Evolutionary conservation across 2,888 invertebrate species (phyloP).

Genomic region (Acleris emargana): DNA sequence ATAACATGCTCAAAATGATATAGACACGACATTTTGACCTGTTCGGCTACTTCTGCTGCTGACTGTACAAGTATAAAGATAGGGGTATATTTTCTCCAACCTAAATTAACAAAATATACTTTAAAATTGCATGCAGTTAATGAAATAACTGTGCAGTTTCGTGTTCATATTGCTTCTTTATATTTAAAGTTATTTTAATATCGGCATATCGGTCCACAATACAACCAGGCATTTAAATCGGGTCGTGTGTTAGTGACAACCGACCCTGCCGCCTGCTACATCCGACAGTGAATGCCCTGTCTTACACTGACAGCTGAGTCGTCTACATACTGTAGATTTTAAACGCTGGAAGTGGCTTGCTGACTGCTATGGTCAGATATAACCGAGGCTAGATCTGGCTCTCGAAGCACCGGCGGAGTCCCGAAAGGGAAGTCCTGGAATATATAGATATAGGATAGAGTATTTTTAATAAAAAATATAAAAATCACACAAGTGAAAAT

Average conservation of each 20-base stretch:
- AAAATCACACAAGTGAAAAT: too few relatives aligned
- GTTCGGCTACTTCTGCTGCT: too few relatives aligned
- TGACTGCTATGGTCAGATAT: slow-evolving; percentile 80
- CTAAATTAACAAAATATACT: too few relatives aligned
- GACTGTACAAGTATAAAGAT: too few relatives aligned
- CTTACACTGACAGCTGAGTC: background rate
- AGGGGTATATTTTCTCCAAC: too few relatives aligned
- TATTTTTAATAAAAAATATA: too few relatives aligned
- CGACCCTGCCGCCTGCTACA: background rate
- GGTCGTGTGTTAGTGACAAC: background rate
- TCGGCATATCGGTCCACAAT: background rate
- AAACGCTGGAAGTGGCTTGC: slow-evolving; percentile 76
- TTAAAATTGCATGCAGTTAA: too few relatives aligned
- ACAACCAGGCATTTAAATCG: background rate
- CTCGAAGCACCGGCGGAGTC: slow-evolving; percentile 74
- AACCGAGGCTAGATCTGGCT: slow-evolving; percentile 73
- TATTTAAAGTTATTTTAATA: background rate
- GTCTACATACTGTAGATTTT: background rate
- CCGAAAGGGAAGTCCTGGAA: slow-evolving; percentile 77
- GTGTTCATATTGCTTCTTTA: background rate
- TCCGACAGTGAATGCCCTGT: background rate
- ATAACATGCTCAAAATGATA: too few relatives aligned
- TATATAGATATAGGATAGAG: too few relatives aligned
- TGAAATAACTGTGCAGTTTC: background rate
- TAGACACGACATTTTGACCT: too few relatives aligned